These are phyloP conservation scores for Cirrhinus molitorella DNA, from an alignment of 2,797 vertebrate genomes.

Conservation along the genomic window DNA sequence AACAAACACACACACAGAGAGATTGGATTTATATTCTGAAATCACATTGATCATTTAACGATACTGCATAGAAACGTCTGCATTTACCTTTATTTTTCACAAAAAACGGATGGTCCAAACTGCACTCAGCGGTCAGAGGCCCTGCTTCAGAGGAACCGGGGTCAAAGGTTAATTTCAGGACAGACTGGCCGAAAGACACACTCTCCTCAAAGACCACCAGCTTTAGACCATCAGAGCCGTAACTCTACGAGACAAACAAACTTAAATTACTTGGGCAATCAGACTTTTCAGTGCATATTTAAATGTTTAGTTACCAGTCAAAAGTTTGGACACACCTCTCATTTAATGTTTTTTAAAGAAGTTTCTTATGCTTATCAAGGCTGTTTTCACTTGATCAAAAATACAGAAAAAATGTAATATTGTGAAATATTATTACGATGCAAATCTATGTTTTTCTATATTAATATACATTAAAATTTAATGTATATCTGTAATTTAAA, in stretches of 20 bases:
- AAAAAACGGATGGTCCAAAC: conserved; percentile 96
- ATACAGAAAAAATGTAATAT: too few relatives aligned
- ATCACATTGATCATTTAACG: neutral
- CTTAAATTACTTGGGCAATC: neutral
- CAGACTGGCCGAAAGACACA: conserved; percentile 91
- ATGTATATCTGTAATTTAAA: too few relatives aligned
- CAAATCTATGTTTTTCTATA: too few relatives aligned
- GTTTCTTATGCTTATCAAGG: too few relatives aligned
- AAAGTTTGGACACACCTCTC: too few relatives aligned
- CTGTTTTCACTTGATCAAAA: too few relatives aligned
- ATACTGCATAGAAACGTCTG: neutral
- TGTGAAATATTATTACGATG: too few relatives aligned
- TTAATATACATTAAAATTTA: too few relatives aligned
- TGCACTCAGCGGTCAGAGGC: conserved; percentile 92
- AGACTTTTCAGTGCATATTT: neutral
- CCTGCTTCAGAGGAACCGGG: conserved; percentile 90
- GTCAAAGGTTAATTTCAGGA: conserved; percentile 96
- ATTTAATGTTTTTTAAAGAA: too few relatives aligned
- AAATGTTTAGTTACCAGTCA: too few relatives aligned
- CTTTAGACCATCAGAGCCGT: conserved; percentile 92
- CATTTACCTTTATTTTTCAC: conserved; percentile 95
- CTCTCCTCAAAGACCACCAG: conserved; percentile 94
- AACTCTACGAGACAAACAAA: conserved; percentile 80
- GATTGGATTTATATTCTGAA: neutral
- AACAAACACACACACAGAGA: conserved; percentile 39